Conservation (phyloP, 1,140 invertebrate species). For the Alviniconcha marisindica region DNA sequence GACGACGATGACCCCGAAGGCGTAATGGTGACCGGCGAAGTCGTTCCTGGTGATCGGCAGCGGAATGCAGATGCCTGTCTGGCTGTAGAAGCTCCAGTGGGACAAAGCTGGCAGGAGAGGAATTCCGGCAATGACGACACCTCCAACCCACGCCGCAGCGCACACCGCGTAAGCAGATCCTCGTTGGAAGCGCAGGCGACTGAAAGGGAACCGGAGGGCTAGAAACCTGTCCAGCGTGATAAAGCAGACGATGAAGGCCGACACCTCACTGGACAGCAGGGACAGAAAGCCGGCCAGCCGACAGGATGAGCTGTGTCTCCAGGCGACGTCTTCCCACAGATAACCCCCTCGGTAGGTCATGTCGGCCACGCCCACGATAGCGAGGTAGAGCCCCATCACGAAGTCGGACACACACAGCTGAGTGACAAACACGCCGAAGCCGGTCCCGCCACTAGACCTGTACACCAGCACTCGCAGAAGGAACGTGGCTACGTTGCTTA, state of each 20-base stretch:
- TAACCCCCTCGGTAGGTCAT: slow-evolving; percentile 55
- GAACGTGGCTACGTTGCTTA: slow-evolving; percentile 48
- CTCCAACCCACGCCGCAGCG: slow-evolving; percentile 13
- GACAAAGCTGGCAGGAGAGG: slow-evolving; percentile 26
- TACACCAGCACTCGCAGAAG: slow-evolving; percentile 8
- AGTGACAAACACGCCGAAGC: slow-evolving; percentile 52
- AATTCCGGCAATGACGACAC: slow-evolving; percentile 5
- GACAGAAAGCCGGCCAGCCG: slow-evolving; percentile 37
- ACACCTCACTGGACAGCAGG: slow-evolving; percentile 38
- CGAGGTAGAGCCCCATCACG: slow-evolving; percentile 41
- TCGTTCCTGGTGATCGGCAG: slow-evolving; percentile 46
- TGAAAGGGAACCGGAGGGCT: slow-evolving; percentile 23
- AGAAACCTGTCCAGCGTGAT: slow-evolving; percentile 55
- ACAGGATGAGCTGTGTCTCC: slow-evolving; percentile 33
- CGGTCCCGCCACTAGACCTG: background rate
- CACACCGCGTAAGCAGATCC: slow-evolving; percentile 16
- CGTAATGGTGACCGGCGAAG: slow-evolving; percentile 47
- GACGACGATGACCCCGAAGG: slow-evolving; percentile 48
- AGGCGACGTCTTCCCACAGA: slow-evolving; percentile 25
- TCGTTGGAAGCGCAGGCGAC: background rate
- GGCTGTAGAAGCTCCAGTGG: slow-evolving; percentile 51
- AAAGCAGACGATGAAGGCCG: slow-evolving; percentile 40
- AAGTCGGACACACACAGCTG: slow-evolving; percentile 48
- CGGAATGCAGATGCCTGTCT: slow-evolving; percentile 52
- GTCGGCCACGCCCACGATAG: slow-evolving; percentile 37